A percentile compares a stretch with the other conserved stretches of the same genome.
These are phyloP conservation scores for Galleria mellonella DNA, from an alignment of 1,140 invertebrate species.

Conservation along the genomic window DNA sequence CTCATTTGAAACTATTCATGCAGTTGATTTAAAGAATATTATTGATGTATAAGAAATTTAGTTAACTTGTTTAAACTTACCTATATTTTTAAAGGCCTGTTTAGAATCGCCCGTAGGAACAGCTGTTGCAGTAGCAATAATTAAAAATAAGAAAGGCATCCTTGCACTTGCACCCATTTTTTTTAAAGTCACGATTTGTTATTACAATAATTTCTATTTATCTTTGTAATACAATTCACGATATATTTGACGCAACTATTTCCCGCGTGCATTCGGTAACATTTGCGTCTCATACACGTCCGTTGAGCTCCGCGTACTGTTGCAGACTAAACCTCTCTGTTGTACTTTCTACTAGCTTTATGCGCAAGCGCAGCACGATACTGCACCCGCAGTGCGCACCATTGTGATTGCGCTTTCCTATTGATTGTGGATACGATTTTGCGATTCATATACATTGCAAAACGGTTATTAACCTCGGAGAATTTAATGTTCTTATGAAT, in stretches of 20 bases:
- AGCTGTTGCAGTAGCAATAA: conserved; percentile 44
- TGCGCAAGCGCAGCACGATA: conserved; percentile 37
- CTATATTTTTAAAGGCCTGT: conserved; percentile 1
- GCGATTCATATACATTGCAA: background rate
- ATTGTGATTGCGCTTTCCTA: conserved; percentile 1
- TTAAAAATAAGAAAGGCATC: conserved; percentile 46
- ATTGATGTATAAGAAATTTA: too few species aligned
- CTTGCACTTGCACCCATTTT: conserved; percentile 64
- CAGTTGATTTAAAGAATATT: too few species aligned
- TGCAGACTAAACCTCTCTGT: conserved; percentile 39
- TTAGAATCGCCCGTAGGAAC: conserved; percentile 41
- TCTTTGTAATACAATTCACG: conserved; percentile 18
- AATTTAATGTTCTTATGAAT: too few species aligned
- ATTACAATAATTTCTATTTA: conserved; percentile 1
- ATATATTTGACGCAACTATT: conserved; percentile 56
- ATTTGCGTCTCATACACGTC: conserved; percentile 51
- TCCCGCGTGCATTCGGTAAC: conserved; percentile 53
- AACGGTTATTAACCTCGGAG: background rate
- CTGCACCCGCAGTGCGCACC: conserved; percentile 8
- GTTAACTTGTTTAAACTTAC: background rate
- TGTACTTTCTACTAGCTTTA: conserved; percentile 61
- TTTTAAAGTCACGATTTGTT: conserved; percentile 4
- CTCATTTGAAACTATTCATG: too few species aligned
- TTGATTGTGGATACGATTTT: background rate
- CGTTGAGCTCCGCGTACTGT: conserved; percentile 27